phyloP scores from a whole-genome alignment of 2,113 vertebrate genomes.

The Solea senegalensis region DNA sequence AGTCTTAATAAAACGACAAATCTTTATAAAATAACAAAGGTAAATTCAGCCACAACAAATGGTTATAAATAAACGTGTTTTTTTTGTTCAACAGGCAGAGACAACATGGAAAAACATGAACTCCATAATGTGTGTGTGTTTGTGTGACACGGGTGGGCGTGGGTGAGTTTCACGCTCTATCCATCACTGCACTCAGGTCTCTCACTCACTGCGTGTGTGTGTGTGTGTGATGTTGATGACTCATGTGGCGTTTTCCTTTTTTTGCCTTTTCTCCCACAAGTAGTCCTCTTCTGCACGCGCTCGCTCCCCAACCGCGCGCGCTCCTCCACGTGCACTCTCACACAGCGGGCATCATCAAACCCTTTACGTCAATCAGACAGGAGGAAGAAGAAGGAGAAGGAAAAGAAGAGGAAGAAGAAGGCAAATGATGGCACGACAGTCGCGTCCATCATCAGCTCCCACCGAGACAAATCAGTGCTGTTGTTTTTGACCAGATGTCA shows the following conservation, averaged over 20 bases:
- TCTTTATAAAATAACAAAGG: no score
- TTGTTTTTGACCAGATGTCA: neutral
- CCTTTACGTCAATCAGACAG: conserved; percentile 22
- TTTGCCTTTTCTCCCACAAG: no score
- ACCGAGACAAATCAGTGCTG: conserved; percentile 38
- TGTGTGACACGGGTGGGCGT: neutral
- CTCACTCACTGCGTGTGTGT: neutral
- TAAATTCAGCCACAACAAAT: no score
- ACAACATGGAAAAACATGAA: neutral
- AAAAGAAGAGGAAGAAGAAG: conserved; percentile 61
- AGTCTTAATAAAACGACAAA: no score
- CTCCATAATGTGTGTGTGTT: no score
- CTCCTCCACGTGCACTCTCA: conserved; percentile 48
- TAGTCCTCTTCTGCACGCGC: conserved; percentile 34
- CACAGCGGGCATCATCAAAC: conserved; percentile 44
- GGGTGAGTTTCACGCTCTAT: neutral
- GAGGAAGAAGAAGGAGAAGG: conserved; percentile 39
- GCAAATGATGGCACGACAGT: conserved; percentile 42
- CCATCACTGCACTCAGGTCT: conserved; percentile 3
- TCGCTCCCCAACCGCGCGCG: conserved; percentile 42
- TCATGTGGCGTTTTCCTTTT: conserved; percentile 29
- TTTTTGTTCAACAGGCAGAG: no score
- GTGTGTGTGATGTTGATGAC: conserved; percentile 58
- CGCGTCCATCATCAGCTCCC: conserved; percentile 17
- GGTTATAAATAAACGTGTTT: no score